Conservation (phyloP, 2,797 vertebrate species). For the Cossypha polioptera region DNA sequence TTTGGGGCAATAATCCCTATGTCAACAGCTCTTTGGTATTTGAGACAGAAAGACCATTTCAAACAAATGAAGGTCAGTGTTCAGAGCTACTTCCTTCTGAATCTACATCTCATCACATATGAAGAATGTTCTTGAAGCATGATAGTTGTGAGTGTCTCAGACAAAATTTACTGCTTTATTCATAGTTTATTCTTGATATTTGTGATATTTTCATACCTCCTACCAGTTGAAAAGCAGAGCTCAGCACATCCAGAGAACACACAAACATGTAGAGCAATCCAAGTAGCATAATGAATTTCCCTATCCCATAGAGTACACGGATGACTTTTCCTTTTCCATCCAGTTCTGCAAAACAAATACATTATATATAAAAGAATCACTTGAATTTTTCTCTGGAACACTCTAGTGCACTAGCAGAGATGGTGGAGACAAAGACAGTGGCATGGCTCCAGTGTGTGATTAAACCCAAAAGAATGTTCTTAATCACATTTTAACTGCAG, state of each 20-base stretch:
- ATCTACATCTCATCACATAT: not conserved
- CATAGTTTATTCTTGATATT: not conserved
- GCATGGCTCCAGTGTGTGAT: not conserved
- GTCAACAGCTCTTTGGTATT: not conserved
- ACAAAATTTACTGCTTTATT: not conserved
- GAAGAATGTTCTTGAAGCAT: not conserved
- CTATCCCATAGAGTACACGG: slow-evolving; percentile 74
- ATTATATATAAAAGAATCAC: not conserved
- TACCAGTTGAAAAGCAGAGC: slow-evolving; percentile 94
- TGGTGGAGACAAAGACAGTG: not conserved
- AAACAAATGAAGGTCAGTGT: not conserved
- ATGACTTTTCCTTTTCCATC: slow-evolving; percentile 83
- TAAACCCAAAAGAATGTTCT: slow-evolving; percentile 36
- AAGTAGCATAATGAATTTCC: slow-evolving; percentile 81
- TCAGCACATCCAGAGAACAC: slow-evolving; percentile 93
- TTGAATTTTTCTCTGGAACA: not conserved
- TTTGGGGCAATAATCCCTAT: not conserved
- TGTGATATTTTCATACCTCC: slow-evolving; percentile 82
- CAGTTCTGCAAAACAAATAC: slow-evolving; percentile 80
- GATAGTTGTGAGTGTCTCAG: not conserved
- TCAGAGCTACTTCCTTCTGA: not conserved
- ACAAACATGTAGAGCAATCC: slow-evolving; percentile 92
- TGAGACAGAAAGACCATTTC: not conserved
- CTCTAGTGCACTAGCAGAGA: not conserved
- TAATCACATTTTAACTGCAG: slow-evolving; percentile 43